A percentile compares a stretch with the other conserved stretches of the same genome.
Conservation (phyloP, 2,113 vertebrate genomes). For the Pelodiscus sinensis region DNA sequence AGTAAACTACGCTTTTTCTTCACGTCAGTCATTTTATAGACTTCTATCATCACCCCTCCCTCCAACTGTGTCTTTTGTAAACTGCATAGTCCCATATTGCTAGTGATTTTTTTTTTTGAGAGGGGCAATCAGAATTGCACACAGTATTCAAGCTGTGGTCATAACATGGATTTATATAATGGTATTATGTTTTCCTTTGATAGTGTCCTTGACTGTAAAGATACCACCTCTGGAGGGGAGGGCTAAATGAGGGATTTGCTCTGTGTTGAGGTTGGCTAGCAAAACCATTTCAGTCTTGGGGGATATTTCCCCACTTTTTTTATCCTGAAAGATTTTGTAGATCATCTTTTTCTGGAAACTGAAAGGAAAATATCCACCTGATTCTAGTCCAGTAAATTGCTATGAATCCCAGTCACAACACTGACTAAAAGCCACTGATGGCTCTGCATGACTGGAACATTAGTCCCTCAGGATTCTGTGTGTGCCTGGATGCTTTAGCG, state of each 20-base stretch:
- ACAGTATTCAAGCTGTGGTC: neutral
- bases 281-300: neutral
- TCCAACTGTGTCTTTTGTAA: neutral
- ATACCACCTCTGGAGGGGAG: neutral
- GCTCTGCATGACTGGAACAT: conserved; percentile 1
- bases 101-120: neutral
- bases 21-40: neutral
- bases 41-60: neutral
- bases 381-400: neutral
- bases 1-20: neutral
- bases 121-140: neutral
- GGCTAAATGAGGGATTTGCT: neutral
- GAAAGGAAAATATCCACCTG: neutral
- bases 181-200: neutral
- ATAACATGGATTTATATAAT: neutral
- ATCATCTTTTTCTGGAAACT: neutral
- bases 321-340: neutral
- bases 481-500: neutral
- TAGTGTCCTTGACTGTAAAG: neutral
- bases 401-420: neutral
- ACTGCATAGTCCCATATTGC: neutral
- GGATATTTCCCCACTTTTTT: conserved; percentile 23
- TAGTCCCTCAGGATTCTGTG: neutral
- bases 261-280: neutral
- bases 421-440: conserved; percentile 9